Percentiles rank a stretch among this genome's conserved stretches.
Evolutionary conservation across 1,140 invertebrate species (phyloP).

Genomic region (Pseudoatta argentina): DNA sequence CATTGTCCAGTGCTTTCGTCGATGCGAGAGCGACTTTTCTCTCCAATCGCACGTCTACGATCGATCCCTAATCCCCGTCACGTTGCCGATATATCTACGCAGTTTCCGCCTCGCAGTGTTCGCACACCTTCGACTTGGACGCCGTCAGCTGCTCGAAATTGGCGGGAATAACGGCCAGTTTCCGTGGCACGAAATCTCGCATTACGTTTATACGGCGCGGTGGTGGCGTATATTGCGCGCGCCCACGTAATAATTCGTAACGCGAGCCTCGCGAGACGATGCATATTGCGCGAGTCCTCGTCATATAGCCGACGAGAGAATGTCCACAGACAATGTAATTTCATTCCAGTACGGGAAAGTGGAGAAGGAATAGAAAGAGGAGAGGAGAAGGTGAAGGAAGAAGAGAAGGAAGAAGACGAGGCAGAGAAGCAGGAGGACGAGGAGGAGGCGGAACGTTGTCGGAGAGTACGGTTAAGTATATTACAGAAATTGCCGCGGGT

Average conservation of each 20-base stretch:
- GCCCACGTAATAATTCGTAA: constrained; percentile 41
- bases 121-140: not conserved
- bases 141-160: constrained; percentile 26
- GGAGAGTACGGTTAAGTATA: constrained; percentile 67
- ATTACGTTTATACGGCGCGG: constrained; percentile 16
- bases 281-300: constrained; percentile 35
- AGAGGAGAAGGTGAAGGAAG: not conserved
- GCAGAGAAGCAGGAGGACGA: not conserved
- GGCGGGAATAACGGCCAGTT: not conserved
- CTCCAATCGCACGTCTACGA: constrained; percentile 28
- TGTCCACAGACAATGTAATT: constrained; percentile 61
- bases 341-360: constrained; percentile 1
- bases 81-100: not conserved
- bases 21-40: not conserved
- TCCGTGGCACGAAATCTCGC: constrained; percentile 10
- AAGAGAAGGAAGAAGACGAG: not conserved
- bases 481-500: constrained; percentile 71
- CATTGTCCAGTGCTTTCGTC: not conserved
- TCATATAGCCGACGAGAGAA: constrained; percentile 1
- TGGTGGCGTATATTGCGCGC: not conserved
- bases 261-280: constrained; percentile 20
- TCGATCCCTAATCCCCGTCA: constrained; percentile 44
- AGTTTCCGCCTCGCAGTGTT: not conserved
- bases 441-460: constrained; percentile 11
- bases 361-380: not conserved